Evolutionary conservation across 1,140 invertebrate species (phyloP).

Genomic region (Zophobas morio): DNA sequence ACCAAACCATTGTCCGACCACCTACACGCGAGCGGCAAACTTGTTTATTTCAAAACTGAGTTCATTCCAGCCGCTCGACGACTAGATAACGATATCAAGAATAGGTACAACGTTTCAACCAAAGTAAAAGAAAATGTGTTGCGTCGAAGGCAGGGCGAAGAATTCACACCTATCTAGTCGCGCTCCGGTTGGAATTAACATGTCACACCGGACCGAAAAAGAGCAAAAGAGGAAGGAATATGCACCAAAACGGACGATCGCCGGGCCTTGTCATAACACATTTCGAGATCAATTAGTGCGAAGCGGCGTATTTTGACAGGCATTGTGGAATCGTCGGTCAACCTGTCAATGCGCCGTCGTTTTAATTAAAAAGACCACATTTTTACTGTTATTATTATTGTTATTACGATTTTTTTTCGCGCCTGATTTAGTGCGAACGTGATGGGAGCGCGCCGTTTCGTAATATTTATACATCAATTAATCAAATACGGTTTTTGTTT

Average conservation of each 20-base stretch:
- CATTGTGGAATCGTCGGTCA: slow-evolving; percentile 22
- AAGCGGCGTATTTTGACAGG: slow-evolving; percentile 22
- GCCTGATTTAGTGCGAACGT: slow-evolving; percentile 25
- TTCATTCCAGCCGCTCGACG: slow-evolving; percentile 38
- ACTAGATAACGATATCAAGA: slow-evolving; percentile 48
- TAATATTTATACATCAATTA: slow-evolving; percentile 48
- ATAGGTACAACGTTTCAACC: slow-evolving; percentile 32
- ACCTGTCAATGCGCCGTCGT: slow-evolving; percentile 7
- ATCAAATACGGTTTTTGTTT: slow-evolving; percentile 44
- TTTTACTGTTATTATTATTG: slow-evolving; percentile 14
- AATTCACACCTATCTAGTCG: slow-evolving; percentile 39
- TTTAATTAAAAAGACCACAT: slow-evolving; percentile 9
- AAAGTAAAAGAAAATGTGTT: slow-evolving; percentile 44
- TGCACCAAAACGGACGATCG: slow-evolving; percentile 20
- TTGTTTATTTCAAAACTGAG: slow-evolving; percentile 49
- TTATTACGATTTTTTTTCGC: slow-evolving; percentile 9
- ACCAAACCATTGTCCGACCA: slow-evolving; percentile 47
- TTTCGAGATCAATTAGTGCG: slow-evolving; percentile 32
- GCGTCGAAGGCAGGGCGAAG: slow-evolving; percentile 20
- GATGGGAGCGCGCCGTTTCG: slow-evolving; percentile 32
- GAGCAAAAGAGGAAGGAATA: background rate
- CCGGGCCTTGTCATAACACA: slow-evolving; percentile 26
- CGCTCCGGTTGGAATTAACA: slow-evolving; percentile 31
- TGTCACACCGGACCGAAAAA: slow-evolving; percentile 26
- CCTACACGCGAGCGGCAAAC: slow-evolving; percentile 47